Evolutionary conservation across 2,888 invertebrate genomes (phyloP), one percentile per base, ranked within the genome.

Genomic region (Epiblema foenella): DNA sequence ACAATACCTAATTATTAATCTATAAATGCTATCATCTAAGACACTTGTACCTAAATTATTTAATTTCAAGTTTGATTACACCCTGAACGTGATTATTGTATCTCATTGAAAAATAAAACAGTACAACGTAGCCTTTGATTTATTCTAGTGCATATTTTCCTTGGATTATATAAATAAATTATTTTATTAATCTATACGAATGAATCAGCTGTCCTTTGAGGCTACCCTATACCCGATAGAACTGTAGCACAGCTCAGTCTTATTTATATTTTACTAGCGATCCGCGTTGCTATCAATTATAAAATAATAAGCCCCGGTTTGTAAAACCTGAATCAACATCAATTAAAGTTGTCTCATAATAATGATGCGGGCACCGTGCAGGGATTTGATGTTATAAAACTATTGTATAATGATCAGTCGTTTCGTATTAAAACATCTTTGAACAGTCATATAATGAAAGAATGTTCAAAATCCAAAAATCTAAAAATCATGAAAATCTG

Each of bases 51-150:
- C 81, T 85, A 84, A 79, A 84, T 84, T 81, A 83, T 83, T 77
- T 77, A 71, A 75, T 83, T 85, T 82, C 75, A 74, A 84, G 79
- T 85, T 85, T 79, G 81, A 86, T 83, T 84, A 78, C 74, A 76
- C 83, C 52, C 68, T 42, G 58, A 80, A 80, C 82, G 75, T 77
- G 75, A 74, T 75, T 75, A 87, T 87, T 89, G 88, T 89, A 88
- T 87, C 83, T 83, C 85, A 88, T 87, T 89, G 79, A 81, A 79
- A 85, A 89, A 86, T 87, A 87, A 89, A 87, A 83, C 83, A 83
- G 84, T 89, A 87, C 86, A 86, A 88, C 78, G 74, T 80, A 78
- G 58, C 42, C n/a, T 72, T 68, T 63, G 49, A 52, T 42, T 72
- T 59, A 29, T 56, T 18, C 1, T 11, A 10, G 15, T 69, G 77